A percentile compares a stretch with the other conserved stretches of the same genome.
Conservation (phyloP, 2,797 vertebrate species). For the Sylvilagus floridanus region DNA sequence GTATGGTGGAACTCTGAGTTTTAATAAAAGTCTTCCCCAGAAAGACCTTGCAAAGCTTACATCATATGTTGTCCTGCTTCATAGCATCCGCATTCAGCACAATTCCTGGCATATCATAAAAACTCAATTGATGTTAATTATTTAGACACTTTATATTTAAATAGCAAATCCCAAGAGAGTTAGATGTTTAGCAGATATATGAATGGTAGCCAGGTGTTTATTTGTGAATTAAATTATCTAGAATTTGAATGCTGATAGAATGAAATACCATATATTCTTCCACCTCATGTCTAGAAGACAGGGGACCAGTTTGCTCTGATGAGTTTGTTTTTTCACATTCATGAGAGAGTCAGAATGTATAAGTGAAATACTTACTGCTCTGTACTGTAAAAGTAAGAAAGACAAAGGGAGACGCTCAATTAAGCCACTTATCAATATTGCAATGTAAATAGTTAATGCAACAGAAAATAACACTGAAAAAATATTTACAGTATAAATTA, state of each 20-base stretch:
- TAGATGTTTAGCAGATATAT: not conserved
- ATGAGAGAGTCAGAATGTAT: not conserved
- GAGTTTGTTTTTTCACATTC: not conserved
- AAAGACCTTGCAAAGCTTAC: not conserved
- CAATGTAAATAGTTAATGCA: not conserved
- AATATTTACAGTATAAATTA: not conserved
- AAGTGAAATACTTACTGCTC: not conserved
- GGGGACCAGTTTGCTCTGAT: not conserved
- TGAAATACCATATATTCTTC: not conserved
- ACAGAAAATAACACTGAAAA: not conserved
- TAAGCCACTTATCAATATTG: not conserved
- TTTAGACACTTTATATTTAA: not conserved
- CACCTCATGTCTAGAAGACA: not conserved
- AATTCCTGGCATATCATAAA: not conserved
- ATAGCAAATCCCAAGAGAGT: not conserved
- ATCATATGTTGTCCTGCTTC: not conserved
- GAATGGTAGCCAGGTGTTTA: not conserved
- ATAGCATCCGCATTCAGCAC: not conserved
- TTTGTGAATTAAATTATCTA: constrained; percentile 30
- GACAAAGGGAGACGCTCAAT: not conserved
- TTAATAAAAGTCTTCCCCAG: not conserved
- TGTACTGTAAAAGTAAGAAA: not conserved
- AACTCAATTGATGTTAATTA: not conserved
- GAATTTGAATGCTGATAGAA: not conserved
- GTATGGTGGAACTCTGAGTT: too few relatives aligned